phyloP scores from a whole-genome alignment of 1,140 invertebrate genomes.

The Euglossa dilemma region DNA sequence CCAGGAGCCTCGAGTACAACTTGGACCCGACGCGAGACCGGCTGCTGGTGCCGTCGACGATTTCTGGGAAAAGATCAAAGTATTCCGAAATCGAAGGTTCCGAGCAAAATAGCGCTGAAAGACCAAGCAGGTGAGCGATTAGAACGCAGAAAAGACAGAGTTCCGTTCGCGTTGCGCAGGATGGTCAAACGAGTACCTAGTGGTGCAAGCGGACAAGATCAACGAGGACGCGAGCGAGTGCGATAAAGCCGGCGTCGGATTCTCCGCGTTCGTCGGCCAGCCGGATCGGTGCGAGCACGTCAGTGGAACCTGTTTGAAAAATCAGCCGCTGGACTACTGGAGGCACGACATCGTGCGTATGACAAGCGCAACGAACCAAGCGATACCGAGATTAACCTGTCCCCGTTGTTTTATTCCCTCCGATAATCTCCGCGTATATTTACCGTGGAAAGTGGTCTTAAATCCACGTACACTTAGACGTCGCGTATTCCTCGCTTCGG shows the following conservation, averaged over 20 bases:
- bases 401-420: background rate
- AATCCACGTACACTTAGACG: too few species aligned
- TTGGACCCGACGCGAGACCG: conserved; percentile 64
- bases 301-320: conserved; percentile 80
- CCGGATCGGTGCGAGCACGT: conserved; percentile 77
- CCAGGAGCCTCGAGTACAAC: conserved; percentile 36
- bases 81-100: conserved; percentile 49
- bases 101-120: conserved; percentile 17
- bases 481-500: too few species aligned
- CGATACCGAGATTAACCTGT: conserved; percentile 30
- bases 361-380: conserved; percentile 45
- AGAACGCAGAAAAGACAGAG: background rate
- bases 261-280: conserved; percentile 81
- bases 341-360: conserved; percentile 76
- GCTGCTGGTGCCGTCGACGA: conserved; percentile 73
- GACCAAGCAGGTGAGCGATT: background rate
- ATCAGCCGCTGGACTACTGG: conserved; percentile 82
- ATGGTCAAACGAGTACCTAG: conserved; percentile 79
- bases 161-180: conserved; percentile 50
- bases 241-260: conserved; percentile 82
- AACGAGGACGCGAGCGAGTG: conserved; percentile 79
- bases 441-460: too few species aligned
- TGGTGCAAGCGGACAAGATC: conserved; percentile 76
- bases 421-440: background rate
- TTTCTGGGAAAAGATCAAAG: conserved; percentile 42